phyloP scores from a whole-genome alignment of 1,140 invertebrate genomes.

The Chlorops oryzae region DNA sequence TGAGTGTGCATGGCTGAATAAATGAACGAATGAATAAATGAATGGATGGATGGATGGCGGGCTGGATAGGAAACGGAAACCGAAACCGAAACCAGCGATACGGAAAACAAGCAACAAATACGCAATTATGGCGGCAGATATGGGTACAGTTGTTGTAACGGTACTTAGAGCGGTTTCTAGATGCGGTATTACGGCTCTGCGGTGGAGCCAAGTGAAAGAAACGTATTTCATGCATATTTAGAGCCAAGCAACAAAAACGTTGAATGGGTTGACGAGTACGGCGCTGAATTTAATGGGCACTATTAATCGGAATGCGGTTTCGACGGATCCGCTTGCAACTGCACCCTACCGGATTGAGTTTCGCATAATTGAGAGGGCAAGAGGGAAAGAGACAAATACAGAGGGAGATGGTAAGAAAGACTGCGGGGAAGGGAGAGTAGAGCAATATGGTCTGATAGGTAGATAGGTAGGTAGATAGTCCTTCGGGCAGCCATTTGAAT shows the following conservation, averaged over 20 bases:
- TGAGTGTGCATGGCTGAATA: too few species aligned
- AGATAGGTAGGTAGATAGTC: not conserved
- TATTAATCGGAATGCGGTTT: constrained; percentile 9
- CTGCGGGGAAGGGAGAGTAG: not conserved
- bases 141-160: too few species aligned
- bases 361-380: not conserved
- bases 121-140: constrained; percentile 2
- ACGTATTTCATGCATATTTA: constrained; percentile 42
- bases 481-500: too few species aligned
- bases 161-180: too few species aligned
- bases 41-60: not conserved
- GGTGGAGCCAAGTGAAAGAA: not conserved
- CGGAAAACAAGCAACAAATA: constrained; percentile 43
- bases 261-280: not conserved
- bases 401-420: not conserved
- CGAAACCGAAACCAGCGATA: constrained; percentile 33
- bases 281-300: constrained; percentile 4
- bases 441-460: not conserved
- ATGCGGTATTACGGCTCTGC: too few species aligned
- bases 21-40: too few species aligned
- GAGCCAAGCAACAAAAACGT: not conserved
- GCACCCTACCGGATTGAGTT: too few species aligned
- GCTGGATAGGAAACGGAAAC: constrained; percentile 8
- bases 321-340: not conserved
- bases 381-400: not conserved